Conservation (phyloP, 1,140 invertebrate species). For the Doryteuthis pealeii region DNA sequence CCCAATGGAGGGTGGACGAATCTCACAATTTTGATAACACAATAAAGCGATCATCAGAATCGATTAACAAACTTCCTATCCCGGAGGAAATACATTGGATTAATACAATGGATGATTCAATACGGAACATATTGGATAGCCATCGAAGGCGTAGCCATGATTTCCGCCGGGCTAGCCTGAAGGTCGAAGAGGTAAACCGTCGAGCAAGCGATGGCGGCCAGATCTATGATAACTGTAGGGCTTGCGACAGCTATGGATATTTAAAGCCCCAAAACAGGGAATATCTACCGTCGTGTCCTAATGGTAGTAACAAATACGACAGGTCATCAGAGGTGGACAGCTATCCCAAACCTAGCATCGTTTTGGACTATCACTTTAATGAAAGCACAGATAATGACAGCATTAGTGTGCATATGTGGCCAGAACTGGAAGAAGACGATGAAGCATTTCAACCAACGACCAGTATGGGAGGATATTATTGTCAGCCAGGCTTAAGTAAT, state of each 20-base stretch:
- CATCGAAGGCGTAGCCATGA: constrained; percentile 5
- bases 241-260: neutral
- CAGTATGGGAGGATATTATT: neutral
- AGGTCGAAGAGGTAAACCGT: neutral
- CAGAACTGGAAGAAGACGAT: neutral
- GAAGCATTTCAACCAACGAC: neutral
- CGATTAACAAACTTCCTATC: neutral
- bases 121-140: neutral
- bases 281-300: neutral
- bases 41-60: neutral
- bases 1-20: neutral
- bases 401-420: neutral
- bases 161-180: neutral
- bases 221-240: neutral
- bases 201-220: neutral
- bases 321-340: neutral
- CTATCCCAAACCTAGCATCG: neutral
- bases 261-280: neutral
- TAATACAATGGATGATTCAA: constrained; percentile 3
- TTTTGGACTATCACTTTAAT: neutral
- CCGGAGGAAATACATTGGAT: neutral
- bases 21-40: constrained; percentile 4
- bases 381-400: neutral
- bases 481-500: neutral
- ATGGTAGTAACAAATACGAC: neutral